phyloP scores from a whole-genome alignment of 2,888 invertebrate species.

The Rhimphoctona megacephalus region DNA sequence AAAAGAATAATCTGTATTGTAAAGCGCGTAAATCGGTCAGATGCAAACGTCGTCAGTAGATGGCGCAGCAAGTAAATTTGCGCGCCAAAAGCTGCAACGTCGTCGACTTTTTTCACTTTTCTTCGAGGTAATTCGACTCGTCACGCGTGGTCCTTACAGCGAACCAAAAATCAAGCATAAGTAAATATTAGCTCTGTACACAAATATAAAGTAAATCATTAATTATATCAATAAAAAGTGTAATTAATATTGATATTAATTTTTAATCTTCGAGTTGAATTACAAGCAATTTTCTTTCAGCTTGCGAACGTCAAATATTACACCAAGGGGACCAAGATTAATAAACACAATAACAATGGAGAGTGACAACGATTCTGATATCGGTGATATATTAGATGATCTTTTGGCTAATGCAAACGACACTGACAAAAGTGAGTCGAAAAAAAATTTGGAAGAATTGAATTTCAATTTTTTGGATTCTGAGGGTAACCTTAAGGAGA shows the following conservation, averaged over 20 bases:
- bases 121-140: not conserved
- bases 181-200: not conserved
- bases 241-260: not conserved
- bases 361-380: constrained; percentile 70
- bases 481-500: constrained; percentile 29
- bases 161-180: not conserved
- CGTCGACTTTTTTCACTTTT: not conserved
- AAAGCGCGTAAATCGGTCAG: not conserved
- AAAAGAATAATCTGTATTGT: not conserved
- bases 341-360: constrained; percentile 55
- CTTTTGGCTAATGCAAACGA: constrained; percentile 72
- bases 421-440: constrained; percentile 3
- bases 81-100: constrained; percentile 46
- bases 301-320: not conserved
- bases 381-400: constrained; percentile 73
- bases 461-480: constrained; percentile 79
- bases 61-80: constrained; percentile 22
- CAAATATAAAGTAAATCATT: not conserved
- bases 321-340: constrained; percentile 38
- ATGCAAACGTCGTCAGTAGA: not conserved
- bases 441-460: constrained; percentile 72
- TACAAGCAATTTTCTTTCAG: constrained; percentile 22
- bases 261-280: not conserved
- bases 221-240: not conserved
- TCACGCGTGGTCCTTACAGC: not conserved